A percentile compares a stretch with the other conserved stretches of the same genome.
phyloP scores from a whole-genome alignment of 2,113 vertebrate species.

The Indicator maculatus region DNA sequence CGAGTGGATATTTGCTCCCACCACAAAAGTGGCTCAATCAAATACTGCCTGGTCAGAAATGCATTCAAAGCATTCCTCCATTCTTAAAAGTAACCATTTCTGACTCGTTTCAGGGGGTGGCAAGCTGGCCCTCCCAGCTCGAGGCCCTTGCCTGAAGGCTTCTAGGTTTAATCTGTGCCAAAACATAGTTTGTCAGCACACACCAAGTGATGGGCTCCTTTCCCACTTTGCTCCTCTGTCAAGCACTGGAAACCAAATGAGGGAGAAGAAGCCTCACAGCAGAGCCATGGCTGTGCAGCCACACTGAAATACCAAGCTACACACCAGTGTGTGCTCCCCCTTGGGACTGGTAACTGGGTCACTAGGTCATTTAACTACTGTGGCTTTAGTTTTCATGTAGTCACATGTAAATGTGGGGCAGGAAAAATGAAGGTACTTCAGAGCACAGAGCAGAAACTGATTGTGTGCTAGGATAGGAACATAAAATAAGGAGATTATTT shows the following conservation, averaged over 20 bases:
- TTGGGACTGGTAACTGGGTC: background rate
- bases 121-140: background rate
- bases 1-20: background rate
- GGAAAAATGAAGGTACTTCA: background rate
- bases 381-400: background rate
- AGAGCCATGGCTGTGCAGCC: background rate
- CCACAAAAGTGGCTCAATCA: background rate
- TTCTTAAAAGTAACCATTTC: background rate
- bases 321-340: background rate
- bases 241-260: background rate
- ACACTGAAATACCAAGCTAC: background rate
- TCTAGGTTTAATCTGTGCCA: background rate
- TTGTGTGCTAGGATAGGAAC: background rate
- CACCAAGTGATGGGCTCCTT: background rate
- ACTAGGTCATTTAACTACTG: background rate
- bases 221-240: background rate
- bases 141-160: background rate
- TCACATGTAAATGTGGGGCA: background rate
- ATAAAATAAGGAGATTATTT: constrained; percentile 8
- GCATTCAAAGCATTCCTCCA: background rate
- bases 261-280: background rate
- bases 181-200: background rate
- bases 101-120: rapidly evolving
- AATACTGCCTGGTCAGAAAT: background rate
- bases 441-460: background rate